These are phyloP conservation scores for Dolichoris vasculosae DNA, from an alignment of 1,140 invertebrate genomes.

Conservation along the genomic window DNA sequence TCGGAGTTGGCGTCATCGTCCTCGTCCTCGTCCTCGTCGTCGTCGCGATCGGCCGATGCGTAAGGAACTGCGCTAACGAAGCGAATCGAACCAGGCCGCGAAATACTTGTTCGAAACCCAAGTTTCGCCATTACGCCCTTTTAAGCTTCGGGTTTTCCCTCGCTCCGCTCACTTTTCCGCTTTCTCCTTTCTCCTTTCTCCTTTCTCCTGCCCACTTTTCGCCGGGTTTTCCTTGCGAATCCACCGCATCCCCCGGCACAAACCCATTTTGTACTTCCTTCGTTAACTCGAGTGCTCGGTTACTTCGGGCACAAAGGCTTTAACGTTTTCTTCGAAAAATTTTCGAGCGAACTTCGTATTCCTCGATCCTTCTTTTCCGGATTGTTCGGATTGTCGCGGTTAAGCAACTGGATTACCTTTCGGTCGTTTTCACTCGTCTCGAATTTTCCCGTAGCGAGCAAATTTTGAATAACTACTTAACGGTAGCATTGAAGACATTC, in stretches of 20 bases:
- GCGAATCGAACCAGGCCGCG: neutral
- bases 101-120: conserved; percentile 18
- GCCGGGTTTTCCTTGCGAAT: conserved; percentile 29
- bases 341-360: neutral
- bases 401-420: conserved; percentile 9
- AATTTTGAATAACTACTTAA: neutral
- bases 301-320: conserved; percentile 23
- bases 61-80: conserved; percentile 9
- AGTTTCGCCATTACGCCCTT: conserved; percentile 41
- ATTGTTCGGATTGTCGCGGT: neutral
- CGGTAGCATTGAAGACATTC: too few relatives aligned
- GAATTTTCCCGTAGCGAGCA: neutral
- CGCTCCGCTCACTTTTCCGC: neutral
- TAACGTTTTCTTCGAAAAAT: conserved; percentile 39
- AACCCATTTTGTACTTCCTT: conserved; percentile 36
- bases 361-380: neutral
- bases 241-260: neutral
- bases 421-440: neutral
- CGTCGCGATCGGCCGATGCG: neutral
- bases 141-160: conserved; percentile 35
- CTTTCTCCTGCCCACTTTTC: neutral
- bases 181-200: neutral
- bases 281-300: conserved; percentile 42
- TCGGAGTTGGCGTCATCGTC: too few relatives aligned
- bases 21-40: neutral